Conservation (phyloP, 1,140 invertebrate species). For the Camponotus vicinus region DNA sequence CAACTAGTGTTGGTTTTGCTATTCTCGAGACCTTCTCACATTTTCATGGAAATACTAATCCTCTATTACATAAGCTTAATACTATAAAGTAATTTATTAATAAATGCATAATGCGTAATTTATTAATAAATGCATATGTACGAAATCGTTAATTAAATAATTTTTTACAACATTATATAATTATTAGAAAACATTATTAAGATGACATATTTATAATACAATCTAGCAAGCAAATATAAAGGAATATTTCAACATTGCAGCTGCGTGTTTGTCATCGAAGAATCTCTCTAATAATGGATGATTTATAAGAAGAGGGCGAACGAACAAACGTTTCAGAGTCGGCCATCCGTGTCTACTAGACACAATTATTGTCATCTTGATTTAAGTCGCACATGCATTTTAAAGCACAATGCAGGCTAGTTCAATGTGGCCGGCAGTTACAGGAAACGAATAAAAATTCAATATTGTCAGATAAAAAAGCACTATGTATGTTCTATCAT, state of each 20-base stretch:
- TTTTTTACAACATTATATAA: not conserved
- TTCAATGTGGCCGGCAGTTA: constrained; percentile 73
- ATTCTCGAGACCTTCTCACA: constrained; percentile 44
- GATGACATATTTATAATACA: not conserved
- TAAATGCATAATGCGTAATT: not conserved
- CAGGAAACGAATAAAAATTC: constrained; percentile 82
- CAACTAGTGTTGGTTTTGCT: constrained; percentile 76
- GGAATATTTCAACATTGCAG: not conserved
- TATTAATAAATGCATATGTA: not conserved
- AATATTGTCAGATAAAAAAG: constrained; percentile 77
- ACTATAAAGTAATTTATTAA: not conserved
- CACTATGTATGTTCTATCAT: constrained; percentile 16
- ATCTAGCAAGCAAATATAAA: not conserved
- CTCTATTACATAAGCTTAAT: not conserved
- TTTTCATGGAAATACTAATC: constrained; percentile 12
- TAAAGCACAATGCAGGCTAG: constrained; percentile 69
- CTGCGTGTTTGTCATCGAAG: constrained; percentile 5
- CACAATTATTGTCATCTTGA: constrained; percentile 76
- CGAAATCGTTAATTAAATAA: not conserved
- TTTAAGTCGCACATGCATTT: constrained; percentile 82
- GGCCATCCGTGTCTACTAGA: constrained; percentile 52
- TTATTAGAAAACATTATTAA: not conserved
- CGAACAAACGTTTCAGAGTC: constrained; percentile 51
- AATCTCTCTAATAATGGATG: constrained; percentile 1
- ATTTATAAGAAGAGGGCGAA: constrained; percentile 23